Percentiles rank a stretch among this genome's conserved stretches.
These are phyloP conservation scores for Cercopithecus mona DNA, from an alignment of 2,113 vertebrate species.

Conservation along the genomic window DNA sequence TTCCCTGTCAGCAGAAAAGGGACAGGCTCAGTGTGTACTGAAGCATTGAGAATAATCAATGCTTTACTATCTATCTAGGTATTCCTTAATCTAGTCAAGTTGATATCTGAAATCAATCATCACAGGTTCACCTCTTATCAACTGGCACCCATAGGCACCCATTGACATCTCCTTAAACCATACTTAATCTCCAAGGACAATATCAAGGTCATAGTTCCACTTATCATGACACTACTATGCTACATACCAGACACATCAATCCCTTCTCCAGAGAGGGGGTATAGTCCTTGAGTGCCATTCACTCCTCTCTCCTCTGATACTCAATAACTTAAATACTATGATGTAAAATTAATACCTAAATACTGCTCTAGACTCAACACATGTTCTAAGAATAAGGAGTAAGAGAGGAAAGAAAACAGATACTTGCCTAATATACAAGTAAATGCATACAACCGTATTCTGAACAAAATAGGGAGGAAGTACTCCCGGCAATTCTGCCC, in stretches of 20 bases:
- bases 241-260: accelerated
- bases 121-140: neutral
- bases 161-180: neutral
- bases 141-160: neutral
- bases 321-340: neutral
- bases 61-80: neutral
- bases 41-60: neutral
- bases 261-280: too few species aligned
- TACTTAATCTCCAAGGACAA: neutral
- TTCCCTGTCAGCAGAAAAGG: neutral
- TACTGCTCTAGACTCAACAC: neutral
- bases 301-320: too few species aligned
- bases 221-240: accelerated
- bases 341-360: neutral
- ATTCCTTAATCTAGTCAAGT: neutral
- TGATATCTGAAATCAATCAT: neutral
- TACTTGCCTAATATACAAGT: neutral
- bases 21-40: too few species aligned
- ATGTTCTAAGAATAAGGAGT: neutral
- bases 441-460: neutral
- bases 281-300: neutral
- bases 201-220: neutral
- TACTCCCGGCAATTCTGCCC: accelerated
- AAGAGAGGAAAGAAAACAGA: neutral
- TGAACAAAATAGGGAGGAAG: neutral